Conservation (phyloP, 2,888 invertebrate genomes). For the Thumatha senex region DNA sequence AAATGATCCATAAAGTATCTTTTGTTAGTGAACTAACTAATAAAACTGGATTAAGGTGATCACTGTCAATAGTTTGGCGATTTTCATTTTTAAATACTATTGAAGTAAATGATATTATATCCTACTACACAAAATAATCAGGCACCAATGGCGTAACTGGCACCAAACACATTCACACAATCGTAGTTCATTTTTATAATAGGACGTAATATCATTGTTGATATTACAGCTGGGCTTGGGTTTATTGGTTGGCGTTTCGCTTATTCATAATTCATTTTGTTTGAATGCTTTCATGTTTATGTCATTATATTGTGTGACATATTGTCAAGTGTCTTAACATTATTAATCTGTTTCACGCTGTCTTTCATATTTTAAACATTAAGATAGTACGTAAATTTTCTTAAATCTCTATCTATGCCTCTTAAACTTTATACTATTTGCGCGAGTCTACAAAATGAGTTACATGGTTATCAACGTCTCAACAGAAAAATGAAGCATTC, state of each 20-base stretch:
- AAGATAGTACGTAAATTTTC: background rate
- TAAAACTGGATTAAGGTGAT: too few species aligned
- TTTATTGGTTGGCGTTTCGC: constrained; percentile 36
- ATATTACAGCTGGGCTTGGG: constrained; percentile 27
- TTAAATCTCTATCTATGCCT: background rate
- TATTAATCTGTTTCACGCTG: background rate
- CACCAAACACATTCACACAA: background rate
- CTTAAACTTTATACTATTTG: background rate
- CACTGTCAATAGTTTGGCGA: too few species aligned
- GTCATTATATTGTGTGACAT: constrained; percentile 3
- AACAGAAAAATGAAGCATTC: constrained; percentile 17
- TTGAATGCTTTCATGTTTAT: constrained; percentile 25
- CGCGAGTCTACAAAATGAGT: background rate
- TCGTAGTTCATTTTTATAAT: constrained; percentile 10
- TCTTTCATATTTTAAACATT: background rate
- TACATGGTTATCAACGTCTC: background rate
- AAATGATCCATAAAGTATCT: too few species aligned
- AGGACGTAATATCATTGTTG: background rate
- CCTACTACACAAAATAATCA: too few species aligned
- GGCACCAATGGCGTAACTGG: too few species aligned
- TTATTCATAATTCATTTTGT: constrained; percentile 26
- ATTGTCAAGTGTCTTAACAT: constrained; percentile 2
- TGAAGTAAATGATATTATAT: background rate
- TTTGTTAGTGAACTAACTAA: too few species aligned
- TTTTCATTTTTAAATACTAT: too few species aligned